Conservation (phyloP, 2,888 invertebrate genomes). For the Mycalesis mineus region DNA sequence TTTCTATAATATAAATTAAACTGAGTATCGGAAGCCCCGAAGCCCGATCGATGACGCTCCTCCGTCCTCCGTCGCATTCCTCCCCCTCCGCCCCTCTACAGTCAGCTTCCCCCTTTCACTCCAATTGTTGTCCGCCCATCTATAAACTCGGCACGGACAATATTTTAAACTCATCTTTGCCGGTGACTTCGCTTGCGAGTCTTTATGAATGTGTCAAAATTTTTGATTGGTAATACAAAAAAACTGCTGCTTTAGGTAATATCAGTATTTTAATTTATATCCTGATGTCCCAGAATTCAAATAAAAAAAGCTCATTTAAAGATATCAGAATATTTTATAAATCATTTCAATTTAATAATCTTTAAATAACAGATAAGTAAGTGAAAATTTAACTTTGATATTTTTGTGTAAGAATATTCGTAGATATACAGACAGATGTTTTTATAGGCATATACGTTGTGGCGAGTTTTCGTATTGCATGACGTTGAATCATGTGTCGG, state of each 20-base stretch:
- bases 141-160: background rate
- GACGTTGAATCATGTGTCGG: conserved; percentile 23
- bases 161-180: background rate
- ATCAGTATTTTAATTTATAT: too few species aligned
- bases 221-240: too few species aligned
- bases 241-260: too few species aligned
- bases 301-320: too few species aligned
- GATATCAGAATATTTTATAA: too few species aligned
- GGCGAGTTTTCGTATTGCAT: conserved; percentile 6
- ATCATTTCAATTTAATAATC: too few species aligned
- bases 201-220: background rate
- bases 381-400: too few species aligned
- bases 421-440: background rate
- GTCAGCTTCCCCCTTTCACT: conserved; percentile 5
- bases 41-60: background rate
- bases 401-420: too few species aligned
- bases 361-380: background rate
- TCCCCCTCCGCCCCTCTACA: background rate
- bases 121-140: background rate
- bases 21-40: background rate
- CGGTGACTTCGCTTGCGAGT: background rate
- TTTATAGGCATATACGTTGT: background rate
- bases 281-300: too few species aligned
- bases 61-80: background rate
- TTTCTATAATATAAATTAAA: background rate